Evolutionary conservation across 2,797 vertebrate genomes (phyloP).

Genomic region (Nothura maculosa): DNA sequence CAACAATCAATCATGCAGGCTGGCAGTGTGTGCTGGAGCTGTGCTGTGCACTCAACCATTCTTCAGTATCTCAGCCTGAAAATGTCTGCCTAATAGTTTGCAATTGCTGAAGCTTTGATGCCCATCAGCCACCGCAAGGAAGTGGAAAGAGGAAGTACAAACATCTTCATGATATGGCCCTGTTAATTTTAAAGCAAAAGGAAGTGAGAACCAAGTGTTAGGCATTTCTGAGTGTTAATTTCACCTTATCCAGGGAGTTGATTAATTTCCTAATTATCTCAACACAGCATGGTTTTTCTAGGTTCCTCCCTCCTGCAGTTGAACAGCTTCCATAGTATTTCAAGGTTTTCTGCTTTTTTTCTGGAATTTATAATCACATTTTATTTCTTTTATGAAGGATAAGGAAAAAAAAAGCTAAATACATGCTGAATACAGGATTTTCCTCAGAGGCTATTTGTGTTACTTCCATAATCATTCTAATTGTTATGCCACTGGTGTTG

Average conservation of each 20-base stretch:
- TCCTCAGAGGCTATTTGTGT: neutral
- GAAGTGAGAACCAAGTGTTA: neutral
- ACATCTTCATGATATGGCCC: neutral
- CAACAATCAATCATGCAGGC: constrained; percentile 5
- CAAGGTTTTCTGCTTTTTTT: constrained; percentile 47
- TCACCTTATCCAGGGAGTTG: neutral
- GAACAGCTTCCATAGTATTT: constrained; percentile 42
- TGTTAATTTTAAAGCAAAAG: neutral
- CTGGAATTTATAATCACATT: neutral
- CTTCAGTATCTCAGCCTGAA: neutral
- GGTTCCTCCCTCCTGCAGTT: constrained; percentile 48
- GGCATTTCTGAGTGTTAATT: constrained; percentile 29
- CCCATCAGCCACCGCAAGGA: neutral
- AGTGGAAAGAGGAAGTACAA: rapidly evolving
- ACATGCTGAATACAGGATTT: neutral
- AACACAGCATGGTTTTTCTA: constrained; percentile 49
- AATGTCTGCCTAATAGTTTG: neutral
- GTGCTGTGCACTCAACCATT: neutral
- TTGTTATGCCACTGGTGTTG: neutral
- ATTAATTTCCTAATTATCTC: constrained; percentile 70
- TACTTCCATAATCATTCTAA: neutral
- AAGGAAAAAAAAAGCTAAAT: neutral
- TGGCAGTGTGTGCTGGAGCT: neutral
- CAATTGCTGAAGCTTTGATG: constrained; percentile 16
- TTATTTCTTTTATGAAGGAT: neutral